A percentile compares a stretch with the other conserved stretches of the same genome.
Evolutionary conservation across 2,888 invertebrate species (phyloP).

Genomic region (Noctuana brunneofusca): DNA sequence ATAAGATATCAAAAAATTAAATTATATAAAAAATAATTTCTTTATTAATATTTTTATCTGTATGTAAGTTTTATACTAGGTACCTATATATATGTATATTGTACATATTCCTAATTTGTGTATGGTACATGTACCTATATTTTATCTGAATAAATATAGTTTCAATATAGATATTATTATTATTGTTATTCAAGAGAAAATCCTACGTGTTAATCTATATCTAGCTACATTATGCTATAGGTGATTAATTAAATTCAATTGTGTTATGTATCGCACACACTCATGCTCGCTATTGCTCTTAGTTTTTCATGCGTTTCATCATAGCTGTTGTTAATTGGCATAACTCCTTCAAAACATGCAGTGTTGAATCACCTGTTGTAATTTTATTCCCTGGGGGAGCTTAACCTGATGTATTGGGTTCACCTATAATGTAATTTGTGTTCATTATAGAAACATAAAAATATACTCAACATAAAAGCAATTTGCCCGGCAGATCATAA

Average conservation of each 20-base stretch:
- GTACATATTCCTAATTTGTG: no score
- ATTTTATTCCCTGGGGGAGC: constrained; percentile 76
- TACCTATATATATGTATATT: no score
- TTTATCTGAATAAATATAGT: no score
- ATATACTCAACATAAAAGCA: constrained; percentile 29
- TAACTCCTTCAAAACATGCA: constrained; percentile 36
- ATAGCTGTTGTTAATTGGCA: constrained; percentile 14
- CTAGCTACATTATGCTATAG: constrained; percentile 6
- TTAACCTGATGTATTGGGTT: constrained; percentile 77
- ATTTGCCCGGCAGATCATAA: no score
- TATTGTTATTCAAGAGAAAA: neutral
- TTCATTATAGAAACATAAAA: constrained; percentile 34
- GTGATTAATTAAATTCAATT: neutral
- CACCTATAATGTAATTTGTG: constrained; percentile 64
- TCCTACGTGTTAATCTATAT: constrained; percentile 8
- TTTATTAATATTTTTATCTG: no score
- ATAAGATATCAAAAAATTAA: no score
- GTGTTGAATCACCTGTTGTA: constrained; percentile 69
- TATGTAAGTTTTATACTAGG: no score
- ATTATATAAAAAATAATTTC: no score
- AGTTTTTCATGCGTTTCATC: constrained; percentile 21
- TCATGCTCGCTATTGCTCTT: constrained; percentile 13
- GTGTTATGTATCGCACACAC: neutral
- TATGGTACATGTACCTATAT: no score
- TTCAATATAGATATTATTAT: neutral